Evolutionary conservation across 1,140 invertebrate species (phyloP), one percentile per base, ranked within the genome.

Genomic region (Conopomorpha cramerella): DNA sequence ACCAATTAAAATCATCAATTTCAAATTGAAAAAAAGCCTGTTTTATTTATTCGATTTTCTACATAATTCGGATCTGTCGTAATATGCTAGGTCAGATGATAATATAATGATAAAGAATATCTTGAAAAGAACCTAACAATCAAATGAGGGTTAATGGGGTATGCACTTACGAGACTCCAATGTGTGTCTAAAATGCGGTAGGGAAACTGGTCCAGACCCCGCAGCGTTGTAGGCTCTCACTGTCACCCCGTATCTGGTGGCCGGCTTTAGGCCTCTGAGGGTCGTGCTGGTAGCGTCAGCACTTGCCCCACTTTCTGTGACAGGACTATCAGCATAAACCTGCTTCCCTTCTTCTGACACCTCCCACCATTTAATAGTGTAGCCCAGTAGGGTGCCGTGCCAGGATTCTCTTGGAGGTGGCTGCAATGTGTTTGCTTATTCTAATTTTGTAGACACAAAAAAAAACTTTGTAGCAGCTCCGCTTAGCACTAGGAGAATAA

Each of bases 181-280:
- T 2, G 93, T 95, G 12, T 89, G 87, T 12, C 89, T 85, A 40
- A 87, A 84, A 31, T 90, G 81, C 10, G 88, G 83, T 0, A 84
- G 76, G 8, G 91, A 92, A 4, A 85, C 76, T 0, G 93, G 93
- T 11, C 93, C 93, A 27, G 85, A 84, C 0, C 92, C 93, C 34
- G 93, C 88, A 30, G 86, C 86, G 54, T 96, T 97, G 54, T 92
- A 93, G 1, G 92, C 91, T 50, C 90, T 86, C 2, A 96, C 87
- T 12, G 87, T 84, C 23, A 95, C 84, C 27, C 87, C 85, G 66
- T 95, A 95, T 46, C 89, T 82, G 0, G 91, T 92, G 46, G 89
- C 93, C 44, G 92, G 90, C 53, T 87, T 84, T 11, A 95, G 72
- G 6, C 84, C 86, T 14, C 84, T 81, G 4, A 91, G 55, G 15